phyloP scores from a whole-genome alignment of 2,797 vertebrate genomes.

The Myripristis murdjan region DNA sequence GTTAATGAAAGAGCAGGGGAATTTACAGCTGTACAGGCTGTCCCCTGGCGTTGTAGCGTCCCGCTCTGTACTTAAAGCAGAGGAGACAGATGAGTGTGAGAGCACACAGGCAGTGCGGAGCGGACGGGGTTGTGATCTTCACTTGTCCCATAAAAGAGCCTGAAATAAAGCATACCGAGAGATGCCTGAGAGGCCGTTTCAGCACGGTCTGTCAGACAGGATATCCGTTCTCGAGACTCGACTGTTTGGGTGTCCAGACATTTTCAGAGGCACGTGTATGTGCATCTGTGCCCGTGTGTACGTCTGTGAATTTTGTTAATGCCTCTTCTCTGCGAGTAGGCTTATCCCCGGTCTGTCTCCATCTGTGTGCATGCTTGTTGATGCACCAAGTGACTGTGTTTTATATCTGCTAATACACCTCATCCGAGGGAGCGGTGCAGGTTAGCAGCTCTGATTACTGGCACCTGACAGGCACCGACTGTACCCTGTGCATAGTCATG shows the following conservation, averaged over 20 bases:
- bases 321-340: background rate
- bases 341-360: slow-evolving; percentile 5
- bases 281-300: too few species aligned
- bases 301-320: slow-evolving; percentile 25
- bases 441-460: slow-evolving; percentile 56
- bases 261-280: background rate
- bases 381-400: slow-evolving; percentile 28
- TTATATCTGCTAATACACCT: slow-evolving; percentile 23
- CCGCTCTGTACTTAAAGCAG: slow-evolving; percentile 43
- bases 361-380: slow-evolving; percentile 4
- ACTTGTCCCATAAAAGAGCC: slow-evolving; percentile 53
- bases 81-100: slow-evolving; percentile 30
- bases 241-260: background rate
- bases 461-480: slow-evolving; percentile 58
- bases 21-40: slow-evolving; percentile 65
- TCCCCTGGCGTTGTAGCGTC: slow-evolving; percentile 27
- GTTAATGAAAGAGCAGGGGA: slow-evolving; percentile 74
- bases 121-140: slow-evolving; percentile 29
- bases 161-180: slow-evolving; percentile 46
- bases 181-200: slow-evolving; percentile 33
- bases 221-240: slow-evolving; percentile 45
- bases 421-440: slow-evolving; percentile 39
- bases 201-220: slow-evolving; percentile 28
- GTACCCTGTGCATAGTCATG: slow-evolving; percentile 45
- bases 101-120: background rate